phyloP scores from a whole-genome alignment of 2,113 vertebrate species.

The Cavia aperea region DNA sequence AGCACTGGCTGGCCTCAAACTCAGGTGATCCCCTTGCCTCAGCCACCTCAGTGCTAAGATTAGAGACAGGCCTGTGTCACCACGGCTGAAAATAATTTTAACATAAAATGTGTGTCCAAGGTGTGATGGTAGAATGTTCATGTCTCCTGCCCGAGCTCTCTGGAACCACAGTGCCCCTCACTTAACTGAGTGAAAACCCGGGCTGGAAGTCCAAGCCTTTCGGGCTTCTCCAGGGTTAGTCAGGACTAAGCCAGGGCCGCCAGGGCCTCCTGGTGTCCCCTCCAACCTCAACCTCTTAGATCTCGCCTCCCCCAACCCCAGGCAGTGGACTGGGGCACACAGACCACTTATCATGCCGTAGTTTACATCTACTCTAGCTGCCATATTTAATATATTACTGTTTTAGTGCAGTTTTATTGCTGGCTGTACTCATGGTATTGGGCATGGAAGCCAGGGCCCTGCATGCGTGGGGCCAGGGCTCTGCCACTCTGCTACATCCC shows the following conservation, averaged over 20 bases:
- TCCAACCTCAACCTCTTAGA: background rate
- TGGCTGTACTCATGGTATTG: background rate
- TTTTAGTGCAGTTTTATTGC: background rate
- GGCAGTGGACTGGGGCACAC: background rate
- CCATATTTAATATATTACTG: background rate
- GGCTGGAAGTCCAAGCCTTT: background rate
- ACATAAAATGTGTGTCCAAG: background rate
- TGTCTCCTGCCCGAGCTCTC: background rate
- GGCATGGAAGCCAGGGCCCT: background rate
- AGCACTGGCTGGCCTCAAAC: too few relatives aligned
- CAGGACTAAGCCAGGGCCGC: too few relatives aligned
- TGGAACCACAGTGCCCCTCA: background rate
- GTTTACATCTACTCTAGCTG: background rate
- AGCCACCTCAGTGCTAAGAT: too few relatives aligned
- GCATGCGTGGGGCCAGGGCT: background rate
- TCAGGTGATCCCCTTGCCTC: too few relatives aligned
- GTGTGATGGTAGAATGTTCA: too few relatives aligned
- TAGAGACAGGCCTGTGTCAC: too few relatives aligned
- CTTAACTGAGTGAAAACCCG: background rate
- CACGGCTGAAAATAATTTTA: background rate
- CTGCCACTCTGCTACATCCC: background rate
- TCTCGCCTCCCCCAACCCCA: background rate
- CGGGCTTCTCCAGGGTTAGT: too few relatives aligned
- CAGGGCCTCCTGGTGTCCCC: too few relatives aligned
- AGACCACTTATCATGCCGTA: background rate